Percentiles rank a stretch among this genome's conserved stretches.
phyloP scores from a whole-genome alignment of 2,113 vertebrate genomes.

The Thomomys bottae region DNA sequence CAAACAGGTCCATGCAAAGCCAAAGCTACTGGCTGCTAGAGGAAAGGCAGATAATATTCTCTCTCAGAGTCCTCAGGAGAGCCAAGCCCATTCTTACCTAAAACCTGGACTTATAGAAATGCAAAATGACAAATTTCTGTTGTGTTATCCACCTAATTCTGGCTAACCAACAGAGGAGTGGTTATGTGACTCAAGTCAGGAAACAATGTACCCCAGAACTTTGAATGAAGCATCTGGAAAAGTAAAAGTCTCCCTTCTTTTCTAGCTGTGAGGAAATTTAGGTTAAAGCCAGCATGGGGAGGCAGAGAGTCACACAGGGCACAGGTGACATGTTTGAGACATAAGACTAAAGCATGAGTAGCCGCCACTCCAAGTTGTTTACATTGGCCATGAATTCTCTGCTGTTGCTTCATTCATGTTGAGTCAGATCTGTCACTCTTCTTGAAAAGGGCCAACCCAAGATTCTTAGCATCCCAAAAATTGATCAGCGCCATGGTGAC shows the following conservation, averaged over 20 bases:
- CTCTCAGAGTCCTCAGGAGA: not conserved
- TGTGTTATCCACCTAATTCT: not conserved
- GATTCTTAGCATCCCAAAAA: not conserved
- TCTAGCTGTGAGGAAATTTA: not conserved
- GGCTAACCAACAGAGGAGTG: not conserved
- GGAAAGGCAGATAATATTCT: not conserved
- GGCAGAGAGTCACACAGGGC: too few species aligned
- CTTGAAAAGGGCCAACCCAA: not conserved
- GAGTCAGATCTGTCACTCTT: not conserved
- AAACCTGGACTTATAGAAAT: not conserved
- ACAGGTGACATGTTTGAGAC: not conserved
- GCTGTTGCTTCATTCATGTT: not conserved
- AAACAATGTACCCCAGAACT: not conserved
- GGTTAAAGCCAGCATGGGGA: not conserved
- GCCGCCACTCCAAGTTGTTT: not conserved
- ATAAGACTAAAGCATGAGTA: not conserved
- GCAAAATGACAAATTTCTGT: not conserved
- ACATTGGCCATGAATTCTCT: not conserved
- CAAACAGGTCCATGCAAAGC: not conserved
- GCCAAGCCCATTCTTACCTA: not conserved
- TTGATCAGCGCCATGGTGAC: not conserved
- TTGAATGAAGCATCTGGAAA: not conserved
- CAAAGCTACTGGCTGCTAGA: not conserved
- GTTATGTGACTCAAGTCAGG: not conserved
- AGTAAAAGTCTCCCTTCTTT: not conserved